Conservation (phyloP, 2,797 vertebrate species). For the Acrossocheilus fasciatus region DNA sequence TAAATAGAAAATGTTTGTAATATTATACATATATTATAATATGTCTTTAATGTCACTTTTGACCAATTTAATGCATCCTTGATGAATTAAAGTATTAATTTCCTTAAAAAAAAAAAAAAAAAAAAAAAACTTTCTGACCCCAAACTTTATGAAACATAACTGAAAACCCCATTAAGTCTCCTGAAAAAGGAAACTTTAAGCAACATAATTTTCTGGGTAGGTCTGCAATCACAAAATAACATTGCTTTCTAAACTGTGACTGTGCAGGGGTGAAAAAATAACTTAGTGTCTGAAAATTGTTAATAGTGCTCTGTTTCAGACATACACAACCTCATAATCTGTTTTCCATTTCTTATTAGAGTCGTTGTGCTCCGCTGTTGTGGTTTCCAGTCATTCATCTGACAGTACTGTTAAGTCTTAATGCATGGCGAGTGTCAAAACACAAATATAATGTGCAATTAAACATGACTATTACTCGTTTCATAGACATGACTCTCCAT, state of each 20-base stretch:
- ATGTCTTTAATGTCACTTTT: neutral
- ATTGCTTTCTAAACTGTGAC: constrained; percentile 12
- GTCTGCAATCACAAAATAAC: neutral
- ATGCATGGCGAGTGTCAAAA: constrained; percentile 32
- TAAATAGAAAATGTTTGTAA: neutral
- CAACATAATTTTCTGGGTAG: neutral
- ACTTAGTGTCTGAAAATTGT: neutral
- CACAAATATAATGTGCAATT: constrained; percentile 47
- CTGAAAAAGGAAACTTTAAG: neutral
- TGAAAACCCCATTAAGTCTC: neutral
- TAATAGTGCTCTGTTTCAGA: constrained; percentile 12
- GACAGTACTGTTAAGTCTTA: constrained; percentile 9
- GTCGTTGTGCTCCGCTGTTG: neutral
- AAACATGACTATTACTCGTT: constrained; percentile 40
- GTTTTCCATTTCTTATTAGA: constrained; percentile 23
- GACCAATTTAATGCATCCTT: neutral
- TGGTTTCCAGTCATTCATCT: constrained; percentile 23
- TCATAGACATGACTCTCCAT: constrained; percentile 39
- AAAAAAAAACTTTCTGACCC: neutral
- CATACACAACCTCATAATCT: constrained; percentile 16
- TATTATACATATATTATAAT: neutral
- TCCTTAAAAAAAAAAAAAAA: too few species aligned
- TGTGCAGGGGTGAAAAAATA: neutral
- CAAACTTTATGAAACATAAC: neutral
- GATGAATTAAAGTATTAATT: neutral